Base-by-base conservation (phyloP, 2,797 vertebrate genomes). In the Cynopterus sphinx region DNA sequence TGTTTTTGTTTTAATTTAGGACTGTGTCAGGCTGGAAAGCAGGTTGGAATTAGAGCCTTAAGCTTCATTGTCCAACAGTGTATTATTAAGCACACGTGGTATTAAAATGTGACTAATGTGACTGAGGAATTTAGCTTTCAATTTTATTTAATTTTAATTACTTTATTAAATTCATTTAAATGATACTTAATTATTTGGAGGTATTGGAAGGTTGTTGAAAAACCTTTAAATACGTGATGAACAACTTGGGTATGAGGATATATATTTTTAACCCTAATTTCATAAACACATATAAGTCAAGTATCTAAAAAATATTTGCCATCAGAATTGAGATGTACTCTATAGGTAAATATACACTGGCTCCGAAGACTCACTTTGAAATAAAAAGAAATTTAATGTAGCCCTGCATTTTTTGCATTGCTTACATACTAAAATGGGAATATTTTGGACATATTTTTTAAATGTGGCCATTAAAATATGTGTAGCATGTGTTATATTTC, bases 281-380 rank as follows among this genome's bases (percentile, higher is more conserved):
- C 86, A 79, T 36, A 55, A n/a, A 81, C 22, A 94, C 87, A 88
- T 74, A n/a, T n/a, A 79, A 94, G 22, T 65, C 15, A 57, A 87
- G 4, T 67, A 86, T 19, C n/a, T 63, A 36, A 36, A 16, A 31
- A 87, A 59, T 33, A 86, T 53, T 65, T 87, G 77, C 5, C 19
- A 17, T 61, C 57, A 51, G 43, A 85, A 89, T 26, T 19, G n/a
- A 92, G 16, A 75, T 49, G 26, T 31, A 11, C 12, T 77, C 46
- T 81, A 68, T 57, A 24, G 68, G 1, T 74, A 53, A 96, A 86
- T 19, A 36, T 6, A 81, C 0, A 43, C 1, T 57, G 0, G 49
- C 59, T 94, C 21, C 9, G 49, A 86, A 95, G 26, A 95, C 8
- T 61, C 31, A 53, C 19, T 36, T 43, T 41, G 13, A 65, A 46